Evolutionary conservation across 2,113 vertebrate species (phyloP), one percentile per base, ranked within the genome.

Genomic region (Addax nasomaculatus): DNA sequence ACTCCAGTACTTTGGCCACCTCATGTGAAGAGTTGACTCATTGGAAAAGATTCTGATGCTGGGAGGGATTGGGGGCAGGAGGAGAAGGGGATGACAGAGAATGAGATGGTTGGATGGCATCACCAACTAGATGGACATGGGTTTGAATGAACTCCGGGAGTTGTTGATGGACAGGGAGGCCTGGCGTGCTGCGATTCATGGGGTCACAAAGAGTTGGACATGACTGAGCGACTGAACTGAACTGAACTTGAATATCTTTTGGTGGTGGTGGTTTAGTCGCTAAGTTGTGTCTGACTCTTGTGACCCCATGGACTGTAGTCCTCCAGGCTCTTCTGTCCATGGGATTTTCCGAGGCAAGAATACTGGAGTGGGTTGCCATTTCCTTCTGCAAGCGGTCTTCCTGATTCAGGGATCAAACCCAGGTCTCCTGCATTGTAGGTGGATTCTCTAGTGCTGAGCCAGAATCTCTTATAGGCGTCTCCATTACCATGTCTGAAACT

Each of bases 141-240:
- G 10, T 58, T 5, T 58, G 57, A 58, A 9, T 58, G 10, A 58
- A 27, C 57, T 58, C 57, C 4, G 2, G 25, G 27, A 60, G 29
- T 14, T 62, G 58, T 1, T 62, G 58, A 62, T 30, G 58, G 29
- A 62, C 58, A 62, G 29, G 29, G 29, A 62, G 58, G 29, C 13
- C 58, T 62, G 58, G 58, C 2, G 2, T 62, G 58, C 29, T 62
- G 29, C 1, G 0, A 7, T 30, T 62, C 58, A 62, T 62, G 58
- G 58, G 13, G 58, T 62, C 5, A 0, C 58, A 30, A 62, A 62
- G 29, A 62, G 29, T 3, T 9, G 2, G 6, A 62, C 58, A 62
- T 0, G 1, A 30, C 2, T 62, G 58, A 62, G 58, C 0, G 27
- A 60, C 27, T 60, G 27, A 30, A 30, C 12, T 29, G 58, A 29